Evolutionary conservation across 1,140 invertebrate genomes (phyloP).

Genomic region (Arion vulgaris): DNA sequence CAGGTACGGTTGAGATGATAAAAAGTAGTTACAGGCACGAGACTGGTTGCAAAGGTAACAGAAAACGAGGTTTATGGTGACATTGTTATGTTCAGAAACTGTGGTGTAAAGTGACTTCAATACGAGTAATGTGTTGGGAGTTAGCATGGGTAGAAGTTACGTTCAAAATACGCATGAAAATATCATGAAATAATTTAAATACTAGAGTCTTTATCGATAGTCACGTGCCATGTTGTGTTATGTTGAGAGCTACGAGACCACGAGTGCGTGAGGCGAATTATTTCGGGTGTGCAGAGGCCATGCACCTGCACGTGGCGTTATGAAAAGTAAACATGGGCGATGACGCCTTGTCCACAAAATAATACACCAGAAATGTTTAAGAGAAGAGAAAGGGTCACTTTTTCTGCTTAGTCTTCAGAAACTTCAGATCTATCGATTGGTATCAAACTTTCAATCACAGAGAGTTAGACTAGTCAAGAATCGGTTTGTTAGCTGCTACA

Average conservation of each 20-base stretch:
- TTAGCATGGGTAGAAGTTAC: background rate
- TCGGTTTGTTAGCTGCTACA: background rate
- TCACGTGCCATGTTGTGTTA: background rate
- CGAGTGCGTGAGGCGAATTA: background rate
- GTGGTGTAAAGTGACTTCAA: background rate
- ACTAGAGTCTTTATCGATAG: background rate
- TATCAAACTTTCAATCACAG: background rate
- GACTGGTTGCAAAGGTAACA: background rate
- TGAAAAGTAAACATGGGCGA: conserved; percentile 7
- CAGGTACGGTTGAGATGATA: no score
- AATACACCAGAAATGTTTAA: background rate
- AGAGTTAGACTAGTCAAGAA: background rate
- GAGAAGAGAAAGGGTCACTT: background rate
- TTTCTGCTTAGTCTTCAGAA: background rate
- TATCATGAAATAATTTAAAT: background rate
- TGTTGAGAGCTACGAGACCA: background rate
- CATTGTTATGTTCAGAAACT: background rate
- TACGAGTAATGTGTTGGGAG: background rate
- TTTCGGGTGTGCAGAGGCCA: background rate
- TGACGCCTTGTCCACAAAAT: background rate
- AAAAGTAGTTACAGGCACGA: no score
- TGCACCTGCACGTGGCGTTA: conserved; percentile 10
- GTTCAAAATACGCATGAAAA: background rate
- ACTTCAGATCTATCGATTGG: background rate
- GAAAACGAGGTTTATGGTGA: background rate